Conservation (phyloP, 2,888 invertebrate genomes). For the Druceiella hillmani region DNA sequence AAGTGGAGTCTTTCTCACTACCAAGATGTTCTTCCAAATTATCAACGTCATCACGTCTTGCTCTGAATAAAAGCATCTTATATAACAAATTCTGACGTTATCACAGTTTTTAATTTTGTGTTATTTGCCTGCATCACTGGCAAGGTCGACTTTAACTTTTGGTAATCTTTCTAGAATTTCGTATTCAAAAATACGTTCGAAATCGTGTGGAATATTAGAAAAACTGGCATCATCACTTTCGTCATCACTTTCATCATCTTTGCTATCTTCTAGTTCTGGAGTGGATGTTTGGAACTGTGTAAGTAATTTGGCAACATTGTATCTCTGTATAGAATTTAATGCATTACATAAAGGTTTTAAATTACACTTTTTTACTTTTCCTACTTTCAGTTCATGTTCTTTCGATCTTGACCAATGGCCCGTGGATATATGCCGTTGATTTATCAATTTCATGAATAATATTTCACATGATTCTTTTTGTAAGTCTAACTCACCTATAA, state of each 20-base stretch:
- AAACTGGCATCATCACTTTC: too few species aligned
- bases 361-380: too few species aligned
- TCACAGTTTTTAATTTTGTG: constrained; percentile 37
- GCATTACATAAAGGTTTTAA: too few species aligned
- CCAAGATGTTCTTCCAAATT: constrained; percentile 32
- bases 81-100: constrained; percentile 38
- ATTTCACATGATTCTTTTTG: constrained; percentile 38
- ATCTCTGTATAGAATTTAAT: too few species aligned
- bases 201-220: too few species aligned
- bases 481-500: constrained; percentile 32
- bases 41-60: constrained; percentile 28
- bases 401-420: not conserved
- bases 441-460: constrained; percentile 33
- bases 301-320: too few species aligned
- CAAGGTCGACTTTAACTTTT: constrained; percentile 34
- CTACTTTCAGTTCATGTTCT: not conserved
- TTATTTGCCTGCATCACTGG: constrained; percentile 25
- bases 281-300: too few species aligned
- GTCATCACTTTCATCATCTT: too few species aligned
- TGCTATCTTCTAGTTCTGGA: too few species aligned
- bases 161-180: too few species aligned
- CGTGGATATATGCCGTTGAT: constrained; percentile 3
- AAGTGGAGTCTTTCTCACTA: constrained; percentile 36
- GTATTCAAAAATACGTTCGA: too few species aligned
- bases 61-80: constrained; percentile 40